Percentiles rank a stretch among this genome's conserved stretches.
Evolutionary conservation across 2,888 invertebrate species (phyloP).

Genomic region (Odontothrips loti): DNA sequence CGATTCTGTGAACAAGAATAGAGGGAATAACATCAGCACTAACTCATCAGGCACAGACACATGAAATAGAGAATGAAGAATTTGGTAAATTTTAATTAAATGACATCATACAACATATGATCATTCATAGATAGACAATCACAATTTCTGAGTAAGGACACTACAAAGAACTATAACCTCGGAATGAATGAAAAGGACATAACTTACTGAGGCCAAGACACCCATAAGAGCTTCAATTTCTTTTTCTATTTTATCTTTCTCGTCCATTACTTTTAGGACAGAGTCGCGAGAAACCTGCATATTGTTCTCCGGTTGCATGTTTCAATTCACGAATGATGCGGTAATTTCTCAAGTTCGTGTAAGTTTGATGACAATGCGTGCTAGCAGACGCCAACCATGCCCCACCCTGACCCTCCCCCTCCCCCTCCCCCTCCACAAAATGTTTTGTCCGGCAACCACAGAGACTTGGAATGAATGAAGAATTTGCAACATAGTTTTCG

Average conservation of each 20-base stretch:
- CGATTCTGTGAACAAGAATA: conserved; percentile 55
- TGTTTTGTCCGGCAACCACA: too few species aligned
- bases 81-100: not conserved
- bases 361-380: not conserved
- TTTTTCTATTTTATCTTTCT: conserved; percentile 35
- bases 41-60: not conserved
- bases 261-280: conserved; percentile 29
- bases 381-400: too few species aligned
- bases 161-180: not conserved
- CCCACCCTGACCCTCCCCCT: too few species aligned
- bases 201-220: conserved; percentile 33
- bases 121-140: not conserved
- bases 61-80: conserved; percentile 32
- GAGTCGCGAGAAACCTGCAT: not conserved
- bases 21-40: conserved; percentile 27
- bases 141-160: not conserved
- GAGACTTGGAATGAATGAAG: too few species aligned
- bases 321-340: not conserved
- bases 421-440: too few species aligned
- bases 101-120: not conserved
- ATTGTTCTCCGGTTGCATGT: not conserved
- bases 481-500: too few species aligned
- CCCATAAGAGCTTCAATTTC: conserved; percentile 32
- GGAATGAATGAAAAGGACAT: not conserved
- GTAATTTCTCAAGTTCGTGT: not conserved